These are phyloP conservation scores for Busseola fusca DNA, from an alignment of 2,888 invertebrate genomes.

Conservation along the genomic window DNA sequence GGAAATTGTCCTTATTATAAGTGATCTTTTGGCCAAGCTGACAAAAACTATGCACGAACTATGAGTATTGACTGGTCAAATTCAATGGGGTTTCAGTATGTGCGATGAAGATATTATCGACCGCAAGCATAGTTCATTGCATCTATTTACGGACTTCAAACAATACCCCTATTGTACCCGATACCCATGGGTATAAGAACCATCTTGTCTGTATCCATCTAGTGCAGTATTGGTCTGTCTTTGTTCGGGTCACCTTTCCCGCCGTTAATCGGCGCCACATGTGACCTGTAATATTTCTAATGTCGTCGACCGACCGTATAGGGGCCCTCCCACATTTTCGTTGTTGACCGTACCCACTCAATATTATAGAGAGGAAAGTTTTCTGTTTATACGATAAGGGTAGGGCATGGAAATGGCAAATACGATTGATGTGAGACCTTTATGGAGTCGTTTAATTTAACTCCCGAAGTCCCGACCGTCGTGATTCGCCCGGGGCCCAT, in stretches of 20 bases:
- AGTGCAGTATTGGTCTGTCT: conserved; percentile 14
- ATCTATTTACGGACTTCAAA: conserved; percentile 9
- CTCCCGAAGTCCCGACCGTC: conserved; percentile 5
- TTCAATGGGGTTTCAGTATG: neutral
- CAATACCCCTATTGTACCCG: conserved; percentile 14
- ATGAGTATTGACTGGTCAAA: neutral
- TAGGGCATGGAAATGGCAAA: conserved; percentile 37
- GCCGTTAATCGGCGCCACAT: conserved; percentile 47
- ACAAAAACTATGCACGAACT: neutral
- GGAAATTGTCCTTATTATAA: neutral
- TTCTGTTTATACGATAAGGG: conserved; percentile 27
- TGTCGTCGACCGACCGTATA: conserved; percentile 37
- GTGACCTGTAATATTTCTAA: conserved; percentile 55
- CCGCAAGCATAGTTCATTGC: neutral
- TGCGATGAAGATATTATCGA: neutral
- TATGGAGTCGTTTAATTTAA: conserved; percentile 31
- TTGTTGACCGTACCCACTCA: conserved; percentile 32
- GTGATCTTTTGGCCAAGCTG: neutral
- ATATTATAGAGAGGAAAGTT: conserved; percentile 44
- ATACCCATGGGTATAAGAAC: conserved; percentile 6
- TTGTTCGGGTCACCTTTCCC: conserved; percentile 42
- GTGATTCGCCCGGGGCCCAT: conserved; percentile 21
- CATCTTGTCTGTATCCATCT: conserved; percentile 29
- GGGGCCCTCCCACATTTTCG: conserved; percentile 50
- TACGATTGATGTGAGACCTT: conserved; percentile 25